A percentile compares a stretch with the other conserved stretches of the same genome.
These are phyloP conservation scores for Lepus timidus DNA, from an alignment of 2,113 vertebrate species.

Conservation along the genomic window DNA sequence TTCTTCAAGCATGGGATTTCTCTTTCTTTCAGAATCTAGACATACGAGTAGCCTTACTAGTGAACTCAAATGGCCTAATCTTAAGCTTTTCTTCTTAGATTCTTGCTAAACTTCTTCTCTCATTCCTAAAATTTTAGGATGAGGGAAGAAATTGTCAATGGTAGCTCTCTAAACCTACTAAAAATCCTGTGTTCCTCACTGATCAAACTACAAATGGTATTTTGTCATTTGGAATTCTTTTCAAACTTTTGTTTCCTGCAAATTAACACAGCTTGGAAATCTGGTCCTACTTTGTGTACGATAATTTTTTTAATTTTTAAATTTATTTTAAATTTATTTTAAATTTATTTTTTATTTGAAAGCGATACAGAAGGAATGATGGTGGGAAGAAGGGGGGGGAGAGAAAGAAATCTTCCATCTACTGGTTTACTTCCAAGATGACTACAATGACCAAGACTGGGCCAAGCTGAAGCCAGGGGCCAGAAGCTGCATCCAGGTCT, in stretches of 20 bases:
- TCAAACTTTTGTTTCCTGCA: not conserved
- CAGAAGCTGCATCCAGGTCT: too few relatives aligned
- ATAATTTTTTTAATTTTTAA: not conserved
- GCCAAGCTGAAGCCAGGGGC: too few relatives aligned
- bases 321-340: too few relatives aligned
- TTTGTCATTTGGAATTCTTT: constrained; percentile 20
- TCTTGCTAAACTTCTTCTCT: constrained; percentile 27
- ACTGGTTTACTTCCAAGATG: too few relatives aligned
- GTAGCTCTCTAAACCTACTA: not conserved
- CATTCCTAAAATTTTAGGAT: constrained; percentile 43
- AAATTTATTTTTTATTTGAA: too few relatives aligned
- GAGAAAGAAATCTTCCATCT: not conserved
- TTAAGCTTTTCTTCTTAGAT: constrained; percentile 34
- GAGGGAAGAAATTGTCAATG: not conserved
- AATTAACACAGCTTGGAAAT: not conserved
- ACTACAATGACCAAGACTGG: too few relatives aligned
- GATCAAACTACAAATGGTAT: not conserved
- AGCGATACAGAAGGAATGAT: too few relatives aligned
- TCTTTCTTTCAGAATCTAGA: not conserved
- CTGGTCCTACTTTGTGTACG: not conserved
- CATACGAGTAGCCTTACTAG: not conserved
- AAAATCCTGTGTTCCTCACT: not conserved
- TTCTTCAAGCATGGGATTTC: not conserved
- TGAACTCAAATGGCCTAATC: not conserved
- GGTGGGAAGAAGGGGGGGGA: too few relatives aligned